These are phyloP conservation scores for Nylanderia fulva DNA, from an alignment of 1,140 invertebrate genomes.

Conservation along the genomic window DNA sequence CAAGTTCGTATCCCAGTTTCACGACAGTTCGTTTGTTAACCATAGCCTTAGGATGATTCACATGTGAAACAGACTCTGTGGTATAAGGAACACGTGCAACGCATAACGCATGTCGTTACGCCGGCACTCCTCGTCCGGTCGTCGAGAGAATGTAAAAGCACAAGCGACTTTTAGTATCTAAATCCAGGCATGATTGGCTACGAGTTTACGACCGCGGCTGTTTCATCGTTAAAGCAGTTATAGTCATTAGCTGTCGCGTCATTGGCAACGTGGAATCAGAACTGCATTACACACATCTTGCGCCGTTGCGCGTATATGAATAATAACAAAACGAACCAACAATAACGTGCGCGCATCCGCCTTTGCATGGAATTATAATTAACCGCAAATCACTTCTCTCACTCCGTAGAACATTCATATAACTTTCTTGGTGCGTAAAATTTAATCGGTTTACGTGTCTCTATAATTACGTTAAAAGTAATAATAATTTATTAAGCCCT, in stretches of 20 bases:
- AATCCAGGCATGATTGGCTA: constrained; percentile 47
- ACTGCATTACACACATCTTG: constrained; percentile 1
- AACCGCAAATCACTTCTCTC: constrained; percentile 51
- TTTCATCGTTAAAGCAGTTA: constrained; percentile 46
- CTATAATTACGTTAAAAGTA: constrained; percentile 54
- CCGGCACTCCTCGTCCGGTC: constrained; percentile 62
- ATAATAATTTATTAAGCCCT: constrained; percentile 43
- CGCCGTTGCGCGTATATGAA: constrained; percentile 13
- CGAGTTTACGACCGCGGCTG: constrained; percentile 50
- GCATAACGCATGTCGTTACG: constrained; percentile 63
- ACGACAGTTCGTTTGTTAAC: constrained; percentile 33
- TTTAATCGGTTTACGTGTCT: constrained; percentile 52
- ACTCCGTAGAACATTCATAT: constrained; percentile 37
- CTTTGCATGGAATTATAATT: constrained; percentile 53
- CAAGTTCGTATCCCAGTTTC: constrained; percentile 14
- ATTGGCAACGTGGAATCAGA: constrained; percentile 41
- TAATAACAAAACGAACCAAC: constrained; percentile 54
- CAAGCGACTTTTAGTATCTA: constrained; percentile 53
- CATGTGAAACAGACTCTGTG: constrained; percentile 36
- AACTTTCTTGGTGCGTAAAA: constrained; percentile 61
- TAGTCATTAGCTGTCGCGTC: constrained; percentile 58
- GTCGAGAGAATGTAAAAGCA: constrained; percentile 43
- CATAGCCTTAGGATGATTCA: constrained; percentile 50
- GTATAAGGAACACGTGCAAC: constrained; percentile 63
- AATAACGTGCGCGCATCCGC: constrained; percentile 41